A percentile compares a stretch with the other conserved stretches of the same genome.
Evolutionary conservation across 2,113 vertebrate genomes (phyloP).

Genomic region (Halichoerus grypus): DNA sequence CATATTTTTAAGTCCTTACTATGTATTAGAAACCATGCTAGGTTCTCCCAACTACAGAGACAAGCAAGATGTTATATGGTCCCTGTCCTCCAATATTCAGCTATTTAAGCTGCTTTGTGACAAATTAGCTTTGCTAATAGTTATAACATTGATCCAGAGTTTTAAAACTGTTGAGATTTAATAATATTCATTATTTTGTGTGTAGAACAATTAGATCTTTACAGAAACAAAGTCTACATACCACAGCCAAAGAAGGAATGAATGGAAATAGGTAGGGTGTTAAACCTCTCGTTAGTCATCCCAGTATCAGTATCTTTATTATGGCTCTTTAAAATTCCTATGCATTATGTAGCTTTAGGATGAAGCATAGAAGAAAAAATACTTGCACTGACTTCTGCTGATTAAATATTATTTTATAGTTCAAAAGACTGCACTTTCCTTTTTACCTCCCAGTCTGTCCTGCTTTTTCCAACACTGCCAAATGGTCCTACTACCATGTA

Average conservation of each 20-base stretch:
- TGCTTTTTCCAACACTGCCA: not conserved
- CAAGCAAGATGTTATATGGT: not conserved
- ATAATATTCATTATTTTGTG: not conserved
- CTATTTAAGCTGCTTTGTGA: not conserved
- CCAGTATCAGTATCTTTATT: not conserved
- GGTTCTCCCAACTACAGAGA: not conserved
- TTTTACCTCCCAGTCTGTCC: not conserved
- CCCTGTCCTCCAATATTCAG: not conserved
- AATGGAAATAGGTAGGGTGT: not conserved
- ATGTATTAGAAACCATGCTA: not conserved
- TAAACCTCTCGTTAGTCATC: not conserved
- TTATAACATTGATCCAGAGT: not conserved
- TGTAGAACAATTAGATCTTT: slow-evolving; percentile 5
- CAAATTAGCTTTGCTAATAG: not conserved
- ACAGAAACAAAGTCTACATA: not conserved
- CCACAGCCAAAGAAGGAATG: not conserved
- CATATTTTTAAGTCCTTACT: not conserved
- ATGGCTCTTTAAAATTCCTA: not conserved
- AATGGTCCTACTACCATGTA: slow-evolving; percentile 5
- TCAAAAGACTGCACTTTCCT: not conserved
- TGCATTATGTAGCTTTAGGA: not conserved
- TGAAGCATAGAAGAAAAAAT: slow-evolving; percentile 40
- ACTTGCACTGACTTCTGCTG: not conserved
- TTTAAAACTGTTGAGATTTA: slow-evolving; percentile 3
- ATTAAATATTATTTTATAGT: slow-evolving; percentile 12